phyloP scores from a whole-genome alignment of 2,888 invertebrate genomes.

The Diploptera punctata region DNA sequence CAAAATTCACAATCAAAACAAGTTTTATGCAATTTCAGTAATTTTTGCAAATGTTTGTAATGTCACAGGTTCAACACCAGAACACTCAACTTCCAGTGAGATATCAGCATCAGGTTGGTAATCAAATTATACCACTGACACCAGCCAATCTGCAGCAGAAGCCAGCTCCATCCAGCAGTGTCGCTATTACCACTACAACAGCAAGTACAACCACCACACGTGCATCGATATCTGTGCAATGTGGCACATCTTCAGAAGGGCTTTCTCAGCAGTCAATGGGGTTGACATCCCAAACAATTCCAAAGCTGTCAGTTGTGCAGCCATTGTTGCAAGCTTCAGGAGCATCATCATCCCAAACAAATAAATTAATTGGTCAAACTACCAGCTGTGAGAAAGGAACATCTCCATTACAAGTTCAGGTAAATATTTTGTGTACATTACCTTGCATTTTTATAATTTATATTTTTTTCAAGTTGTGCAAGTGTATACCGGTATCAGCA shows the following conservation, averaged over 20 bases:
- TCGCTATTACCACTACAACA: constrained; percentile 37
- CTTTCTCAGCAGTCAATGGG: background rate
- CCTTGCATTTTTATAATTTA: too few relatives aligned
- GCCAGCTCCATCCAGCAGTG: constrained; percentile 29
- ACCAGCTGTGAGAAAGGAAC: constrained; percentile 45
- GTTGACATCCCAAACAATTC: background rate
- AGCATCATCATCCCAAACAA: background rate
- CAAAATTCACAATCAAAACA: too few relatives aligned
- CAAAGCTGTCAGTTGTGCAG: background rate
- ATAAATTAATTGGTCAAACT: background rate
- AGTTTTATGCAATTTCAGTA: too few relatives aligned
- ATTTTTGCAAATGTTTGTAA: too few relatives aligned
- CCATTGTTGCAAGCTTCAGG: background rate
- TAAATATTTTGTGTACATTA: constrained; percentile 39
- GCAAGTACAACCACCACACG: constrained; percentile 18
- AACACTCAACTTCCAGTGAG: constrained; percentile 41
- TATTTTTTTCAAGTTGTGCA: too few relatives aligned
- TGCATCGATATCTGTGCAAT: constrained; percentile 22
- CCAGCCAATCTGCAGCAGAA: constrained; percentile 36
- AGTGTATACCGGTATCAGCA: too few relatives aligned
- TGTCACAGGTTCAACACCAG: constrained; percentile 29
- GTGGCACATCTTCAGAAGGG: background rate
- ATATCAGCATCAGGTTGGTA: constrained; percentile 57
- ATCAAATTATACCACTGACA: constrained; percentile 52
- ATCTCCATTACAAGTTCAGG: constrained; percentile 51